Evolutionary conservation across 2,113 vertebrate species (phyloP).

Genomic region (Cervus canadensis): DNA sequence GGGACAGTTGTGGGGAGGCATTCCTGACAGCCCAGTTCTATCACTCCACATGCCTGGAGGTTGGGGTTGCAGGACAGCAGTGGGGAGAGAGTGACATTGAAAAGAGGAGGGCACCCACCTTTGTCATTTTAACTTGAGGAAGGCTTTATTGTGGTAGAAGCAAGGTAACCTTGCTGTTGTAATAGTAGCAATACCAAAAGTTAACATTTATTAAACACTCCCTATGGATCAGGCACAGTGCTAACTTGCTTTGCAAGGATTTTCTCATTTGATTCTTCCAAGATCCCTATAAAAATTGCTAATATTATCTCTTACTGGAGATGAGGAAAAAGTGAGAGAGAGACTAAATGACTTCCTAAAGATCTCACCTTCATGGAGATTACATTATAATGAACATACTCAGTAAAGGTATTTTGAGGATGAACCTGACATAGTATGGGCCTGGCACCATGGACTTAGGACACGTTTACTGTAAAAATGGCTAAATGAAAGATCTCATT

Average conservation of each 20-base stretch:
- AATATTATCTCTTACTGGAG: neutral
- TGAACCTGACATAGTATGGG: neutral
- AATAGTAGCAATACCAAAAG: neutral
- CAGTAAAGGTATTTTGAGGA: neutral
- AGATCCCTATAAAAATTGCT: neutral
- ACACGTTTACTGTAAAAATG: neutral
- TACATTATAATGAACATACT: neutral
- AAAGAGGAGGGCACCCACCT: neutral
- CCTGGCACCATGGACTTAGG: neutral
- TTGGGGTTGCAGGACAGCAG: neutral
- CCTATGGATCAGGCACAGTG: neutral
- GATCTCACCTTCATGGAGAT: neutral
- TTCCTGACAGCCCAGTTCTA: neutral
- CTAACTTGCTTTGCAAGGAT: conserved; percentile 27
- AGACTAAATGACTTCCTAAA: neutral
- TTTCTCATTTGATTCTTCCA: conserved; percentile 32
- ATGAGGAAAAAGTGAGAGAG: conserved; percentile 16
- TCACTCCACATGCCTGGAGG: neutral
- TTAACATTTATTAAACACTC: conserved; percentile 19
- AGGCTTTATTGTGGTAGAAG: neutral
- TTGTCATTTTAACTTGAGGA: neutral
- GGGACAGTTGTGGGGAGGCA: neutral
- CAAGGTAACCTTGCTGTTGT: neutral
- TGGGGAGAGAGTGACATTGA: neutral
- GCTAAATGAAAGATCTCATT: neutral